Conservation (phyloP, 2,113 vertebrate genomes). For the Forbesichthys agassizii region DNA sequence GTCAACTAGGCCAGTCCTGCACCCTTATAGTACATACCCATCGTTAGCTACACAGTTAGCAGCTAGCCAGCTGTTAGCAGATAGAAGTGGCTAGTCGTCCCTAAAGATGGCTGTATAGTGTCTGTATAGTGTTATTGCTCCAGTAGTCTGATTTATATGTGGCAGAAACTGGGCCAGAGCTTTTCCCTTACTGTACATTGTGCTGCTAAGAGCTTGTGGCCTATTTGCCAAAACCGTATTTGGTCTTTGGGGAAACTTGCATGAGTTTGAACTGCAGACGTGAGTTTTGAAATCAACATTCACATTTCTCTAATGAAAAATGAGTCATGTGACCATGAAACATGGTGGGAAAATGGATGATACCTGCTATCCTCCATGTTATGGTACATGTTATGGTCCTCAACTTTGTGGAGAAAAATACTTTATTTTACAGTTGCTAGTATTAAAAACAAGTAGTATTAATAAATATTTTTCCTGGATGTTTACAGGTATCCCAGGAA, state of each 20-base stretch:
- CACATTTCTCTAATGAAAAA: no score
- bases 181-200: constrained; percentile 25
- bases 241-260: constrained; percentile 10
- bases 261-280: neutral
- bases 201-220: constrained; percentile 26
- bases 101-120: constrained; percentile 31
- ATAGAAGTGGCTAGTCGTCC: constrained; percentile 24
- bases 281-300: no score
- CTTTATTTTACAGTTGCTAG: no score
- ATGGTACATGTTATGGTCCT: neutral
- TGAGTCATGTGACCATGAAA: constrained; percentile 40
- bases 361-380: no score
- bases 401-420: neutral
- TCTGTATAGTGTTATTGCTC: constrained; percentile 33
- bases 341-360: constrained; percentile 34
- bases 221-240: constrained; percentile 22
- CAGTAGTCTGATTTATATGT: constrained; percentile 40
- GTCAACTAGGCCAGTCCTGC: no score
- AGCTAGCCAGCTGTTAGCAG: neutral
- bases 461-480: no score
- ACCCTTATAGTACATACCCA: no score
- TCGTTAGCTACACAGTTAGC: no score
- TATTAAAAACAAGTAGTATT: no score
- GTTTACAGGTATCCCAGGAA: no score
- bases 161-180: constrained; percentile 17